These are phyloP conservation scores for Acipenser oxyrinchus DNA, from an alignment of 2,797 vertebrate genomes.

Conservation along the genomic window DNA sequence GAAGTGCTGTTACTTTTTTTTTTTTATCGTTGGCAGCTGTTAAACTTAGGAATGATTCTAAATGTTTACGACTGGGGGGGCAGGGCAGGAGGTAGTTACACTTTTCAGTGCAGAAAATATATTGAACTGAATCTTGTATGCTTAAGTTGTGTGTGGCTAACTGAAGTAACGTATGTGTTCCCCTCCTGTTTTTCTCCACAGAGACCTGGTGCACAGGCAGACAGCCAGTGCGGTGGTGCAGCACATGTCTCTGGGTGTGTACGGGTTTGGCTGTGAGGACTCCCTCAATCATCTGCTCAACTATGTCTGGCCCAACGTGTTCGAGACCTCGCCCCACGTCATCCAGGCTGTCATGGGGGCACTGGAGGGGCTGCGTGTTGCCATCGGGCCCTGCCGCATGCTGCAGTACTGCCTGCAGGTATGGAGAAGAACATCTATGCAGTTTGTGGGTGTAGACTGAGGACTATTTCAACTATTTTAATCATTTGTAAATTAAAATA, in stretches of 20 bases:
- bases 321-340: constrained; percentile 95
- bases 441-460: too few relatives aligned
- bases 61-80: too few relatives aligned
- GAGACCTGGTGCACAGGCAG: constrained; percentile 93
- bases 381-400: constrained; percentile 96
- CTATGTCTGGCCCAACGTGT: constrained; percentile 97
- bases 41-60: too few relatives aligned
- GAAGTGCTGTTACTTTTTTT: too few relatives aligned
- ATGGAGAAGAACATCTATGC: constrained; percentile 8
- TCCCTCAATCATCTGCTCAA: constrained; percentile 96
- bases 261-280: constrained; percentile 95
- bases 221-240: constrained; percentile 95
- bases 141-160: background rate
- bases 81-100: too few relatives aligned
- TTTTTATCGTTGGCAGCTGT: too few relatives aligned
- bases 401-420: constrained; percentile 97
- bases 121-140: background rate
- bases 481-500: too few relatives aligned
- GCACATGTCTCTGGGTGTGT: constrained; percentile 96
- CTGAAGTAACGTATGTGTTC: background rate
- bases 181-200: constrained; percentile 33
- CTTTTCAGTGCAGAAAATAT: background rate
- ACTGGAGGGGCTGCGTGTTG: constrained; percentile 88
- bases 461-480: too few relatives aligned
- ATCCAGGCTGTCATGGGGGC: constrained; percentile 98